A percentile compares a stretch with the other conserved stretches of the same genome.
These are phyloP conservation scores for Silurus aristotelis DNA, from an alignment of 2,797 vertebrate genomes.

Conservation along the genomic window DNA sequence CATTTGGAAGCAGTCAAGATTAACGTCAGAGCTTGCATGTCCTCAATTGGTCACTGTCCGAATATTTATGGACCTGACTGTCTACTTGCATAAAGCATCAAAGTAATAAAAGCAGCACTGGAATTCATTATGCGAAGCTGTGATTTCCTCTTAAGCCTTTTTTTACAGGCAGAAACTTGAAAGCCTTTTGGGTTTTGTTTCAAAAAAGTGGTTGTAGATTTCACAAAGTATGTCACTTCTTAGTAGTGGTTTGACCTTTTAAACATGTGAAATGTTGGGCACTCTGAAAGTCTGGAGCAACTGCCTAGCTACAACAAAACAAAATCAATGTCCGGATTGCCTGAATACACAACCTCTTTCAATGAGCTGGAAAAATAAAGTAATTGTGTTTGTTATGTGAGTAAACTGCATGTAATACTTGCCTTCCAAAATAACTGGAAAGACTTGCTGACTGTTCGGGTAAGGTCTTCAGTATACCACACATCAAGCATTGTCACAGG, in stretches of 20 bases:
- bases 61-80: no score
- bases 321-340: background rate
- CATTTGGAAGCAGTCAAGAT: no score
- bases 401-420: constrained; percentile 45
- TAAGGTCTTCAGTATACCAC: constrained; percentile 74
- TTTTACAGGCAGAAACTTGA: constrained; percentile 76
- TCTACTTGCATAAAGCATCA: background rate
- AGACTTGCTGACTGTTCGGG: constrained; percentile 23
- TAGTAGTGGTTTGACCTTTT: constrained; percentile 73
- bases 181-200: constrained; percentile 52
- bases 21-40: no score
- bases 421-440: constrained; percentile 89
- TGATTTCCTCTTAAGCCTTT: constrained; percentile 70
- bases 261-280: background rate
- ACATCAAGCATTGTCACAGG: constrained; percentile 72
- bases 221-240: constrained; percentile 42
- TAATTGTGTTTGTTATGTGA: background rate
- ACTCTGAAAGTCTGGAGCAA: constrained; percentile 2
- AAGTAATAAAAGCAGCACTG: constrained; percentile 7
- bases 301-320: constrained; percentile 37
- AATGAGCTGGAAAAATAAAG: background rate
- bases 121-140: background rate
- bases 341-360: background rate
- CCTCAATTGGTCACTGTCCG: no score
- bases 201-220: constrained; percentile 58